These are phyloP conservation scores for Aradophagus sp. DNA, from an alignment of 1,140 invertebrate genomes.

Conservation along the genomic window DNA sequence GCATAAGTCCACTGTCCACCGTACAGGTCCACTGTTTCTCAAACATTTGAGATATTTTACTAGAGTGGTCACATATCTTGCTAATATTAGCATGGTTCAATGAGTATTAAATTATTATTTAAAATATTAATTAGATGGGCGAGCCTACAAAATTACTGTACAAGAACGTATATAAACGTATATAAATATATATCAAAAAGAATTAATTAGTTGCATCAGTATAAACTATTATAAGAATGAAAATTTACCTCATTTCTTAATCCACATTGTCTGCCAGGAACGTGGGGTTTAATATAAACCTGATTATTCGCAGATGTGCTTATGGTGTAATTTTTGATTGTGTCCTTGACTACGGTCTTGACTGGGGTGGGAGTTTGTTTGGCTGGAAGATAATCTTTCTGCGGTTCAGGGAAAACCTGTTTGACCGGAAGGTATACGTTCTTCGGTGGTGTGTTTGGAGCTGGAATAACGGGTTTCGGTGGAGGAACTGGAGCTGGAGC, in stretches of 20 bases:
- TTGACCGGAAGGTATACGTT: constrained; percentile 24
- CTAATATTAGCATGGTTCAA: too few species aligned
- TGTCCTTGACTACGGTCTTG: constrained; percentile 2
- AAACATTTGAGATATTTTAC: too few species aligned
- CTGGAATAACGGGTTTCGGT: neutral
- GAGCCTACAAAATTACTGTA: too few species aligned
- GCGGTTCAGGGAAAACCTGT: neutral
- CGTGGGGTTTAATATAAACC: constrained; percentile 37
- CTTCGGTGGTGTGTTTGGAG: neutral
- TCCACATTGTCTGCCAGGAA: constrained; percentile 66
- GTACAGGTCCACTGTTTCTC: too few species aligned
- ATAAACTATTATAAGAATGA: constrained; percentile 3
- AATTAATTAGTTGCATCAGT: too few species aligned
- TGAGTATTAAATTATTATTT: too few species aligned
- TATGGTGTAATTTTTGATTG: neutral
- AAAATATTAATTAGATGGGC: too few species aligned
- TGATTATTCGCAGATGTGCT: constrained; percentile 33
- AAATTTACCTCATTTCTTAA: constrained; percentile 68
- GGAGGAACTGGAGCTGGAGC: neutral
- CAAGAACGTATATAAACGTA: too few species aligned
- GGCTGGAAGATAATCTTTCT: constrained; percentile 7
- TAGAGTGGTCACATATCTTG: too few species aligned
- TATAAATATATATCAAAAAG: too few species aligned
- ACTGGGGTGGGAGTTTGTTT: neutral
- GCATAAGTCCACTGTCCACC: too few species aligned